Base-by-base conservation (phyloP, 2,888 invertebrate species). In the Halictus quadricinctus region DNA sequence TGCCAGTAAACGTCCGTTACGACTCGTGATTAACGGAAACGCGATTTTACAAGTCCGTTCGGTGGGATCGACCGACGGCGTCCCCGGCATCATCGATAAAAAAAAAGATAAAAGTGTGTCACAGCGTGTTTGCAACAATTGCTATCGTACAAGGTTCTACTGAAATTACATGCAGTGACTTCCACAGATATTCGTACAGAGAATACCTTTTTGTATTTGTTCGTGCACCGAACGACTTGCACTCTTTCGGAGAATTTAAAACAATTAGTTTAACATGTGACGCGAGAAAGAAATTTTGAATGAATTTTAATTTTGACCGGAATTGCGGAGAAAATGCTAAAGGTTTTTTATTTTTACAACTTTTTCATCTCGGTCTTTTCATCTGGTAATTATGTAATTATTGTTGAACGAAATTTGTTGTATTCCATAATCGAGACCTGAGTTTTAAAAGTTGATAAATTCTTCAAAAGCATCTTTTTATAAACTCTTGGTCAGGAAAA, bases 11-110 rank as follows among this genome's bases (percentile, higher is more conserved):
- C 41, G 46, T 60, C 15, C 25, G 25, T n/a, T 29, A 29, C 74
- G 36, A 50, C 29, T 66, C 25, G 41, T 70, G 69, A 69, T 77
- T n/a, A 77, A 77, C 54, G 54, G 25, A 25, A 48, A 29, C 18
- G 18, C 18, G 41, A 25, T 72, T 48, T 50, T 29, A 29, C 25
- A 25, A n/a, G 29, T 13, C 29, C 48, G 29, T 48, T 46, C 10
- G 29, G 15, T 29, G 0, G 29, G 48, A 50, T 21, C 48, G 48
- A 48, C 29, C 15, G n/a, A 46, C 13, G 46, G n/a, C n/a, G 10
- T n/a, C 10, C n/a, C n/a, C 54, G 25, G 29, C 18, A 18, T 7
- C 15, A 36, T 7, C 36, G 36, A 66, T 36, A 66, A 66, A 66
- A 18, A 36, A 36, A 18, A 15, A 15, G 15, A 15, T 36, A 66